Base-by-base conservation (phyloP, 1,140 invertebrate species). In the Diplogasteroides magnus region DNA sequence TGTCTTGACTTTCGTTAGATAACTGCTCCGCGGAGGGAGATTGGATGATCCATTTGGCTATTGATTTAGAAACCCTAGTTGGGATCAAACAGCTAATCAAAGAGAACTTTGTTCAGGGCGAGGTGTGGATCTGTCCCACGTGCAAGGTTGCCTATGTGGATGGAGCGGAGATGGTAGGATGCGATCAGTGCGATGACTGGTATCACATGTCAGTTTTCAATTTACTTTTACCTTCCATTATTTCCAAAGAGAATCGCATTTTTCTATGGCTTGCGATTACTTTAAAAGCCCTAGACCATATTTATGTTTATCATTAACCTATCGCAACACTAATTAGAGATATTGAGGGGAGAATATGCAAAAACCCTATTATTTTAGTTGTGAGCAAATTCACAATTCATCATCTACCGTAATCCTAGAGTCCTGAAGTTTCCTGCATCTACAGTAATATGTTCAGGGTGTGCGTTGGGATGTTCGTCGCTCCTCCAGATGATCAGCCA, bases 161-260 rank as follows among this genome's bases (percentile, higher is more conserved):
- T 31, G 76, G 78, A 1, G 76, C 70, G 3, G 73, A 77, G 55
- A 79, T 79, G 76, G 66, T 77, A 1, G 76, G 77, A 2, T 77
- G 76, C 60, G 76, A 77, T 61, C 25, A 15, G 1, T 77, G 76
- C 76, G 66, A 77, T 61, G 27, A 72, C 19, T 77, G 76, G 76
- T 77, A 67, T 61, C 76, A 77, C 58, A 80, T 76, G 77, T 76
- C 31, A 37, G 64, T 75, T n/a, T n/a, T n/a, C n/a, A n/a, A n/a
- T n/a, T n/a, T n/a, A n/a, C n/a, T n/a, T n/a, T n/a, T n/a, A n/a
- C n/a, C n/a, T n/a, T n/a, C n/a, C n/a, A n/a, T n/a, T n/a, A n/a
- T n/a, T n/a, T n/a, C n/a, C n/a, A n/a, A n/a, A n/a, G n/a, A n/a
- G n/a, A n/a, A n/a, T n/a, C n/a, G n/a, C n/a, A n/a, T n/a, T n/a